Evolutionary conservation across 2,797 vertebrate species (phyloP).

Genomic region (Phrynocephalus guinanensis): DNA sequence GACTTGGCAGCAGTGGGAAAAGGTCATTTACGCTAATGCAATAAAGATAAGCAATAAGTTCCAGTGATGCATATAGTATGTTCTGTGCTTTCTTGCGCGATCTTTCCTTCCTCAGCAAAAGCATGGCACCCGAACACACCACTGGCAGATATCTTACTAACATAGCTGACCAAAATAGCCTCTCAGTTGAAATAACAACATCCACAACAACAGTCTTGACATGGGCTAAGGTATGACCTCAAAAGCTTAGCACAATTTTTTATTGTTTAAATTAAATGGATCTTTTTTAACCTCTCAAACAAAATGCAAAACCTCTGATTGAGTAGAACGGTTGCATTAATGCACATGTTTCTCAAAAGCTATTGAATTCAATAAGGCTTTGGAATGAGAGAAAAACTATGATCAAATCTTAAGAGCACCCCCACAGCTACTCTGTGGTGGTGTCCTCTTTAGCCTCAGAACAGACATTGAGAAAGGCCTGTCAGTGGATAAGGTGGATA

Average conservation of each 20-base stretch:
- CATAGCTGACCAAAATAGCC: conserved; percentile 44
- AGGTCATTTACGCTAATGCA: conserved; percentile 73
- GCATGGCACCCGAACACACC: conserved; percentile 55
- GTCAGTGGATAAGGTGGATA: not conserved
- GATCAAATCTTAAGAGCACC: not conserved
- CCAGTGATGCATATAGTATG: conserved; percentile 70
- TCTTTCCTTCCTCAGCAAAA: conserved; percentile 73
- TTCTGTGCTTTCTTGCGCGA: conserved; percentile 62
- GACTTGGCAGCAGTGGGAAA: conserved; percentile 70
- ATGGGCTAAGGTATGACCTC: conserved; percentile 18
- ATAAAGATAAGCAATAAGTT: conserved; percentile 75
- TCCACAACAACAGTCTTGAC: not conserved
- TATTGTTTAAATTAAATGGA: conserved; percentile 31
- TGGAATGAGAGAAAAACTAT: conserved; percentile 13
- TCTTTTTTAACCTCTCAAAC: conserved; percentile 21
- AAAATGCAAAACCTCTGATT: conserved; percentile 11
- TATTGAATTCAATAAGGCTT: conserved; percentile 37
- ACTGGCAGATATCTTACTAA: conserved; percentile 46
- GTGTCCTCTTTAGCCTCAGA: no score
- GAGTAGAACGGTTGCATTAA: not conserved
- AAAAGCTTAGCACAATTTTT: conserved; percentile 23
- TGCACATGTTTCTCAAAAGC: conserved; percentile 21
- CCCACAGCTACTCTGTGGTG: no score
- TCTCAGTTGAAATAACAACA: conserved; percentile 15
- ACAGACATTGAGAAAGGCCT: no score